These are phyloP conservation scores for Rallus limicola DNA, from an alignment of 2,113 vertebrate species.

Conservation along the genomic window DNA sequence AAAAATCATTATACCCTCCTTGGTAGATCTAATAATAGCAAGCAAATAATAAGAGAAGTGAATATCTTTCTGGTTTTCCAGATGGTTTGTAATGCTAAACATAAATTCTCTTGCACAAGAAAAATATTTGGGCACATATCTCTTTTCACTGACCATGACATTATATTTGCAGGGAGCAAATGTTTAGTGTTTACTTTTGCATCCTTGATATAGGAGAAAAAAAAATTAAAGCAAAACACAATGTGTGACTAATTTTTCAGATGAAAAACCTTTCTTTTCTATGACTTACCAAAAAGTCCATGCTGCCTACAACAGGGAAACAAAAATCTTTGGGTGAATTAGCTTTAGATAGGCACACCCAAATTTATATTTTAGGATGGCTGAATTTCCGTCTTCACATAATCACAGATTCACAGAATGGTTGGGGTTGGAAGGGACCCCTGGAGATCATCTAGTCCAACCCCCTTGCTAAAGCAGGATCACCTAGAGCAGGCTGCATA, in stretches of 20 bases:
- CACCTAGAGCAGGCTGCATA: too few relatives aligned
- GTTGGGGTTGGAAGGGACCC: too few relatives aligned
- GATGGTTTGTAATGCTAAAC: not conserved
- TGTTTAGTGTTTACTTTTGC: not conserved
- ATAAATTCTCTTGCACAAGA: not conserved
- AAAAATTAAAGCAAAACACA: not conserved
- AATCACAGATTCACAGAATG: too few relatives aligned
- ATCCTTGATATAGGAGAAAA: not conserved
- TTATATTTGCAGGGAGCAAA: not conserved
- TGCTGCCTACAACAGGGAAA: not conserved
- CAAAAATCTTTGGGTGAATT: not conserved
- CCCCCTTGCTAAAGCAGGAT: too few relatives aligned
- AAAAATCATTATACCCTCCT: not conserved
- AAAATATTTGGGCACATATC: not conserved
- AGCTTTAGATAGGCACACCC: not conserved
- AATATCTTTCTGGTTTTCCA: not conserved
- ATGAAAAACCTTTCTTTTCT: not conserved
- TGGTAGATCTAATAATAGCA: not conserved
- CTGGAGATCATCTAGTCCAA: too few relatives aligned
- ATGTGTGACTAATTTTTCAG: not conserved
- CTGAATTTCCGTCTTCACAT: not conserved
- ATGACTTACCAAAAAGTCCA: not conserved
- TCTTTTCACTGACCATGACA: not conserved
- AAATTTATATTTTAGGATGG: not conserved
- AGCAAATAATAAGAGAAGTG: not conserved